Conservation (phyloP, 2,113 vertebrate genomes). For the Laterallus jamaicensis region DNA sequence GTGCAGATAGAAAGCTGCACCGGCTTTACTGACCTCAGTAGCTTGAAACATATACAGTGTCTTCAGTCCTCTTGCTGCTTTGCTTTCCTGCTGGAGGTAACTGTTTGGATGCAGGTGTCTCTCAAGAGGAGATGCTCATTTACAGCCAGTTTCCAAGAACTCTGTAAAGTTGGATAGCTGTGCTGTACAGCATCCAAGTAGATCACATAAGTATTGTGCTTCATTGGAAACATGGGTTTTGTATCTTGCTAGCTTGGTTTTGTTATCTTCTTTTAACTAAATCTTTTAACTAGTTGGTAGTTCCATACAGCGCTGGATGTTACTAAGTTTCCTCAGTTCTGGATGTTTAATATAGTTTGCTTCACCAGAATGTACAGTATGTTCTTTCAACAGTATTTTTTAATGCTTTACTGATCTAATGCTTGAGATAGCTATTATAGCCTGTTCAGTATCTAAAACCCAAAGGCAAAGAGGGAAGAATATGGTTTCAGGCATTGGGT, state of each 20-base stretch:
- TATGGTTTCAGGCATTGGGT: neutral
- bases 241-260: neutral
- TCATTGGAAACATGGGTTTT: neutral
- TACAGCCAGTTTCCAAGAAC: neutral
- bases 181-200: neutral
- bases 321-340: neutral
- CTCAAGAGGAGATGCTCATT: neutral
- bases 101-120: neutral
- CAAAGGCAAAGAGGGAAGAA: neutral
- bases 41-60: rapidly evolving
- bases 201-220: neutral
- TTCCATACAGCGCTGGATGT: neutral
- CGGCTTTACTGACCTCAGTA: neutral
- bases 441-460: neutral
- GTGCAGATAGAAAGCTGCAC: neutral
- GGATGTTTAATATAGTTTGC: neutral
- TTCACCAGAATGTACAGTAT: neutral
- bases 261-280: neutral
- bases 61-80: neutral
- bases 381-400: neutral
- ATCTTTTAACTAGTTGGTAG: neutral
- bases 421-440: neutral
- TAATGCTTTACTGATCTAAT: neutral
- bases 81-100: neutral
- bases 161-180: neutral